phyloP scores from a whole-genome alignment of 2,888 invertebrate species.

The Hypomecis atomaria region DNA sequence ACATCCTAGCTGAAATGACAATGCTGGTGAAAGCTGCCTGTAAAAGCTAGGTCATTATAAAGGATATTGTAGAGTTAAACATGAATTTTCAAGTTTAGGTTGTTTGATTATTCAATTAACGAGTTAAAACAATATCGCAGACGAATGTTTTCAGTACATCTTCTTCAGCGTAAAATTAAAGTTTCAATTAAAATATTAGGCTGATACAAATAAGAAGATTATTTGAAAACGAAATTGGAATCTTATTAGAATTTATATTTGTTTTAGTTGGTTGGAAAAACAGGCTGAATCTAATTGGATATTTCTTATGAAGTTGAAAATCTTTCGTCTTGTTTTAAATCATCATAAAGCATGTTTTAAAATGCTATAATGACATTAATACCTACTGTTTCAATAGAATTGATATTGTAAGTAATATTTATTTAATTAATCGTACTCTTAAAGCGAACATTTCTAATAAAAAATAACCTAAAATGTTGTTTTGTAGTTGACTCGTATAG shows the following conservation, averaged over 20 bases:
- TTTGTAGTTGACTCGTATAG: too few species aligned
- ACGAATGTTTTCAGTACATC: background rate
- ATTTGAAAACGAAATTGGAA: conserved; percentile 7
- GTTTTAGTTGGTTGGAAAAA: background rate
- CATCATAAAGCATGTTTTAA: too few species aligned
- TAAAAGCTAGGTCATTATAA: too few species aligned
- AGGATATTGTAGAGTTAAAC: too few species aligned
- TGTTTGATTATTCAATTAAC: background rate
- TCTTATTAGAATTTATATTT: conserved; percentile 3
- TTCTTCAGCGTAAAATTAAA: conserved; percentile 3
- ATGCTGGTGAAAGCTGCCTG: too few species aligned
- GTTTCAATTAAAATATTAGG: conserved; percentile 14
- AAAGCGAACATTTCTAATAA: too few species aligned
- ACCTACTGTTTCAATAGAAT: too few species aligned
- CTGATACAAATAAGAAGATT: conserved; percentile 3
- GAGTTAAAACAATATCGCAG: background rate
- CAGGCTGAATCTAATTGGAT: conserved; percentile 4
- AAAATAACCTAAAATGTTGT: too few species aligned
- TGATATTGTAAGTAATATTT: too few species aligned
- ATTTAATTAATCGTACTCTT: too few species aligned
- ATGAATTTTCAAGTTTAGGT: conserved; percentile 11
- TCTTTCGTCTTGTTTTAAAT: background rate
- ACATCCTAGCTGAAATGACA: too few species aligned
- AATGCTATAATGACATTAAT: background rate
- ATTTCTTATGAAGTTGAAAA: background rate